These are phyloP conservation scores for Junonia oenone DNA, from an alignment of 2,888 invertebrate genomes.

Conservation along the genomic window DNA sequence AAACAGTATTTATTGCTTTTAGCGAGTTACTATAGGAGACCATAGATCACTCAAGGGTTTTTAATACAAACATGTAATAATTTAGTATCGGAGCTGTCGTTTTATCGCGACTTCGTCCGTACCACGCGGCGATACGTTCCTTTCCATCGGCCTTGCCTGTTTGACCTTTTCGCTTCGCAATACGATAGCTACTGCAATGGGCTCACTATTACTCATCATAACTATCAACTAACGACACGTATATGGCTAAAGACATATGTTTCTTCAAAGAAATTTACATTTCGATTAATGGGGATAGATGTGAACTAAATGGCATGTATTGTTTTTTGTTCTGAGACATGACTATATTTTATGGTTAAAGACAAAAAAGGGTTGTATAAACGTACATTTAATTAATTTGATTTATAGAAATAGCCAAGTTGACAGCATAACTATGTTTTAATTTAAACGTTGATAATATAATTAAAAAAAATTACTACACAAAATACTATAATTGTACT, in stretches of 20 bases:
- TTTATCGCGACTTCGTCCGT: constrained; percentile 61
- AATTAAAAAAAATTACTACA: no score
- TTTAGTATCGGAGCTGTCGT: constrained; percentile 52
- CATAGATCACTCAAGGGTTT: constrained; percentile 19
- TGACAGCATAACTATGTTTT: neutral
- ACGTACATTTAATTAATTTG: no score
- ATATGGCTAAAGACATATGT: no score
- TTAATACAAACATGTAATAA: constrained; percentile 49
- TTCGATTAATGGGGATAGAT: no score
- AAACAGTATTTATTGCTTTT: constrained; percentile 1
- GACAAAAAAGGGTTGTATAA: no score
- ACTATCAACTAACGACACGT: no score
- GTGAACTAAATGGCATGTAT: no score
- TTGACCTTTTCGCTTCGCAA: constrained; percentile 63
- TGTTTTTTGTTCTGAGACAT: no score
- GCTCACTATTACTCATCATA: constrained; percentile 24
- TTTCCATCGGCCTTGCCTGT: constrained; percentile 64
- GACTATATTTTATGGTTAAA: no score
- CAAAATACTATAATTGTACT: no score
- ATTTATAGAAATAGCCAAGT: neutral
- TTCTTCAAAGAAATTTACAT: no score
- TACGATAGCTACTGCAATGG: constrained; percentile 28
- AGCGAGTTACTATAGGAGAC: neutral
- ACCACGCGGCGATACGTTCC: constrained; percentile 65
- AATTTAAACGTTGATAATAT: neutral